Percentiles rank a stretch among this genome's conserved stretches.
These are phyloP conservation scores for Philhelius pedissequus DNA, from an alignment of 2,888 invertebrate species.

Conservation along the genomic window DNA sequence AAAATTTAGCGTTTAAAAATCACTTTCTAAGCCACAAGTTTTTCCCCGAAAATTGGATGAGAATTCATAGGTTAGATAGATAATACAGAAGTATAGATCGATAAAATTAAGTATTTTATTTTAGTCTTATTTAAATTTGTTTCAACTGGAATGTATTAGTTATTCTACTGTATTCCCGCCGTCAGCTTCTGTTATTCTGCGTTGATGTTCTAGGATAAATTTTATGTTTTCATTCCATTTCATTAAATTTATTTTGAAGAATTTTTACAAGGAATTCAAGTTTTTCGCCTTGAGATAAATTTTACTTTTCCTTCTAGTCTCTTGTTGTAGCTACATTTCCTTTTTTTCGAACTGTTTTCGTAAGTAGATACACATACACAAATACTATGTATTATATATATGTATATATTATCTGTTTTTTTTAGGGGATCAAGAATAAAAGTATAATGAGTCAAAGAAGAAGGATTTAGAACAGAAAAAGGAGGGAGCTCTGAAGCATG, in stretches of 20 bases:
- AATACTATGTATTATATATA: too few species aligned
- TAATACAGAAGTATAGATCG: too few species aligned
- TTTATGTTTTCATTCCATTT: slow-evolving; percentile 65
- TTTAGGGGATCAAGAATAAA: slow-evolving; percentile 17
- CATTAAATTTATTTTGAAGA: slow-evolving; percentile 62
- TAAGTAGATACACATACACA: too few species aligned
- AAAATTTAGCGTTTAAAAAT: too few species aligned
- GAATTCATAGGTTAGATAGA: too few species aligned
- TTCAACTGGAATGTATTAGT: not conserved
- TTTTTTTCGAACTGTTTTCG: not conserved
- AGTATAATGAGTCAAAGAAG: slow-evolving; percentile 53
- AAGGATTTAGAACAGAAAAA: slow-evolving; percentile 24
- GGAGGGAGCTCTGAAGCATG: slow-evolving; percentile 2
- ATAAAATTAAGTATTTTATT: too few species aligned
- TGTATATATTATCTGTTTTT: slow-evolving; percentile 11
- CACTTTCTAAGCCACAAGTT: too few species aligned
- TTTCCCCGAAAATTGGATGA: too few species aligned
- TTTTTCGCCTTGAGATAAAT: slow-evolving; percentile 60
- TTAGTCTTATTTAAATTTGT: too few species aligned
- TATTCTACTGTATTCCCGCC: not conserved
- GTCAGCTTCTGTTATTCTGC: slow-evolving; percentile 12
- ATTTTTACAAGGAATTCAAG: slow-evolving; percentile 63
- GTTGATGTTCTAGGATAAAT: slow-evolving; percentile 56
- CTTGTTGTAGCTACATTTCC: not conserved
- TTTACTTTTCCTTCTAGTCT: not conserved